These are phyloP conservation scores for Bradypodion pumilum DNA, from an alignment of 2,797 vertebrate species.

Conservation along the genomic window DNA sequence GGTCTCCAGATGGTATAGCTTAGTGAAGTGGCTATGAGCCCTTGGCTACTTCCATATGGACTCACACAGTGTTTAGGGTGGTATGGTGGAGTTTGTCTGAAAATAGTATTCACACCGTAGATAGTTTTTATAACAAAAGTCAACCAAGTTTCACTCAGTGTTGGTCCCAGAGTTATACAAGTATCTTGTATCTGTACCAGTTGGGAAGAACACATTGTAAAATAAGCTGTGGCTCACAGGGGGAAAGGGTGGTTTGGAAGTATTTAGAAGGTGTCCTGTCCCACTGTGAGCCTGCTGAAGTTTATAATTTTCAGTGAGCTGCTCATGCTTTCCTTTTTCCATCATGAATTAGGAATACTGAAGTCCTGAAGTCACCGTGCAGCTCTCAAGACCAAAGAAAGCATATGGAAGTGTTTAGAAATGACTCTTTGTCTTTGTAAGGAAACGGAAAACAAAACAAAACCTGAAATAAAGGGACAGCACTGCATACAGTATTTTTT, in stretches of 20 bases:
- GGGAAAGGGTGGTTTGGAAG: not conserved
- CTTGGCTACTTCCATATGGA: no score
- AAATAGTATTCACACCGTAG: not conserved
- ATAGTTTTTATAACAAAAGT: not conserved
- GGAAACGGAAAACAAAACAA: constrained; percentile 74
- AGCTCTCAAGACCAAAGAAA: not conserved
- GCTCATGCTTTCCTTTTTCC: not conserved
- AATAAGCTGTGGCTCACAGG: not conserved
- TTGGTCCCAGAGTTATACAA: no score
- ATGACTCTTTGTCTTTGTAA: constrained; percentile 69
- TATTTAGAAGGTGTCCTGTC: no score
- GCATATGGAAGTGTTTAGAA: constrained; percentile 10
- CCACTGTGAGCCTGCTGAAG: not conserved
- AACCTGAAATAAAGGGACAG: constrained; percentile 61
- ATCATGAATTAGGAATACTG: not conserved
- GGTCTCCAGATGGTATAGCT: no score
- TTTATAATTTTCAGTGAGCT: constrained; percentile 1
- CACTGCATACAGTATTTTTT: constrained; percentile 51
- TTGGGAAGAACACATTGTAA: no score
- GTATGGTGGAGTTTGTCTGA: not conserved
- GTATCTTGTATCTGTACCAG: no score
- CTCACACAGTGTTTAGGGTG: not conserved
- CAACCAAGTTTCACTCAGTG: not conserved
- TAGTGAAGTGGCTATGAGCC: no score
- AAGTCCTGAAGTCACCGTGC: not conserved